phyloP scores from a whole-genome alignment of 1,140 invertebrate genomes.

The Drosophila ogumai region DNA sequence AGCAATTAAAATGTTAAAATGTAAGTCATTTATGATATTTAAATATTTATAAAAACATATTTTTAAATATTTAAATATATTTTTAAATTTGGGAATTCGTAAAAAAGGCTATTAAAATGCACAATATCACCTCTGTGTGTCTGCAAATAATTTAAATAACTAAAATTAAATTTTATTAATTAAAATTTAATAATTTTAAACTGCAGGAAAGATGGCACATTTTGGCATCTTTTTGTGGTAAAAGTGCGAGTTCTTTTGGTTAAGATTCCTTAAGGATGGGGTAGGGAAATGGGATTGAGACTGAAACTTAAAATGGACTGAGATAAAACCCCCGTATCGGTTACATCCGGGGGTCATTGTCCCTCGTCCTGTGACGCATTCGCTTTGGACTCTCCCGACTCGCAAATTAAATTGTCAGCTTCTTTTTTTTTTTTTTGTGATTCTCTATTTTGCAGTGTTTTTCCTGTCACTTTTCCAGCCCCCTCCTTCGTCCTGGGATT shows the following conservation, averaged over 20 bases:
- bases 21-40: no score
- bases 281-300: neutral
- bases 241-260: neutral
- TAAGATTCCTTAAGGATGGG: neutral
- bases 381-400: neutral
- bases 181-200: no score
- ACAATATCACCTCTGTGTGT: neutral
- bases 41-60: no score
- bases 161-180: no score
- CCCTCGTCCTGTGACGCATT: conserved; percentile 24
- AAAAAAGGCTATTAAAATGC: no score
- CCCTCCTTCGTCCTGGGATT: neutral
- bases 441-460: conserved; percentile 5
- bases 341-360: conserved; percentile 31
- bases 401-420: conserved; percentile 48
- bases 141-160: conserved; percentile 11
- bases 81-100: no score
- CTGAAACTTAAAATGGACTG: neutral
- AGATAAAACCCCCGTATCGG: conserved; percentile 11
- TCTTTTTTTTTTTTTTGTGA: neutral
- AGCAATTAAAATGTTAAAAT: no score
- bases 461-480: neutral
- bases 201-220: neutral
- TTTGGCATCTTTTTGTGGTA: conserved; percentile 13
- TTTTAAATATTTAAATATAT: no score